Evolutionary conservation across 1,140 invertebrate species (phyloP), one percentile per base, ranked within the genome.

Genomic region (Heliothis subflexa): DNA sequence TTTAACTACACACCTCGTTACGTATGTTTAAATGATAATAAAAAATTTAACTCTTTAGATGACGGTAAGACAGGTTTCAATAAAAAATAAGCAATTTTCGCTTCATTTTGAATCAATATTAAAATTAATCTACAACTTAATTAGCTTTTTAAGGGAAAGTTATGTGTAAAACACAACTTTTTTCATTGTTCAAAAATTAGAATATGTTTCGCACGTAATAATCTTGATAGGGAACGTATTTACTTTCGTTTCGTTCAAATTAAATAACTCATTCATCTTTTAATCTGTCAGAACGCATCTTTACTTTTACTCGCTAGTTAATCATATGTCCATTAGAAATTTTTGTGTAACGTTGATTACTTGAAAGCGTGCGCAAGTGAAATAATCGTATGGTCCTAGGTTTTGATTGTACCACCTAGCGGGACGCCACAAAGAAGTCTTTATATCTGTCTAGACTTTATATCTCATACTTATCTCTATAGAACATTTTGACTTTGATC

Each of bases 311-410:
- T n/a, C 52, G 70, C 47, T 70, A 28, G 52, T 75, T 62, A 75
- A 75, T 75, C 73, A 75, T 75, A 62, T 62, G 62, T 45, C 40
- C 73, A 64, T 75, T 75, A 75, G 73, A 75, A 75, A 75, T 61
- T 47, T 54, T 45, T 40, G 54, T 64, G 57, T 52, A 59, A 59
- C 57, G 57, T 25, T 62, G 40, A 75, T 75, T 75, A 75, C 57
- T 62, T 75, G 59, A 75, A 50, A 61, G 57, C 52, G 59, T 73
- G 54, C 47, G 55, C 28, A 59, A 59, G 25, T 16, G 59, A 59
- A 49, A 11, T 45, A 57, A 3, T 45, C 40, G 47, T 66, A 12
- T 64, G 14, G 33, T 64, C 33, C 33, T 33, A 66, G 40, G n/a
- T 16, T 47, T 18, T 14, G 40, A 66, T 47, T 66, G 62, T 16